These are phyloP conservation scores for Myrmecobius fasciatus DNA, from an alignment of 2,113 vertebrate genomes.

Conservation along the genomic window DNA sequence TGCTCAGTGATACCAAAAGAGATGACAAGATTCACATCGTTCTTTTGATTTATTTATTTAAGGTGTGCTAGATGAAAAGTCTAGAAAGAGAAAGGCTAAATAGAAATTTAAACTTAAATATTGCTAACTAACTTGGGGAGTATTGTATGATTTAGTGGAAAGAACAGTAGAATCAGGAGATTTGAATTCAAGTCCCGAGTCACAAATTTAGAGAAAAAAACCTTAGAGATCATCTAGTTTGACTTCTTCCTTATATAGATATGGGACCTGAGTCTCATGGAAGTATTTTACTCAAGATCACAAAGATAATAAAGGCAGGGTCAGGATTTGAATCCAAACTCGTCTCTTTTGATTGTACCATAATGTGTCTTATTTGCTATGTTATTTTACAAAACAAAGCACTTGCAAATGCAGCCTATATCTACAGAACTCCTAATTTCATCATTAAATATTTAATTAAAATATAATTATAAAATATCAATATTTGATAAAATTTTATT, in stretches of 20 bases:
- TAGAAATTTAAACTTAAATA: neutral
- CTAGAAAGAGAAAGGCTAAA: neutral
- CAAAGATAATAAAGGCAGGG: neutral
- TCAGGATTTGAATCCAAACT: neutral
- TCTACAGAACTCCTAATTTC: neutral
- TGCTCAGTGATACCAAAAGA: neutral
- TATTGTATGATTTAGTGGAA: neutral
- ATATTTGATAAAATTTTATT: neutral
- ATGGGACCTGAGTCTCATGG: neutral
- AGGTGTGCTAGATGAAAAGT: neutral
- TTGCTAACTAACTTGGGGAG: neutral
- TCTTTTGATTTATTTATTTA: neutral
- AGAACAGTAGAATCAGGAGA: neutral
- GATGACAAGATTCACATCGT: neutral
- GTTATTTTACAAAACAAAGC: too few relatives aligned
- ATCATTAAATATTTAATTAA: neutral
- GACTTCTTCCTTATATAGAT: neutral
- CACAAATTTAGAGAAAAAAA: neutral
- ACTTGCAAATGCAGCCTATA: neutral
- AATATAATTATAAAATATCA: neutral
- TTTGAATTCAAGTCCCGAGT: neutral
- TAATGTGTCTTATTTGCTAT: neutral
- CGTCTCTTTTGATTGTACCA: neutral
- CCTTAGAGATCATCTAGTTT: neutral
- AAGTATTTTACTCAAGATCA: neutral